Conservation (phyloP, 1,140 invertebrate species). For the Bombus haemorrhoidalis region DNA sequence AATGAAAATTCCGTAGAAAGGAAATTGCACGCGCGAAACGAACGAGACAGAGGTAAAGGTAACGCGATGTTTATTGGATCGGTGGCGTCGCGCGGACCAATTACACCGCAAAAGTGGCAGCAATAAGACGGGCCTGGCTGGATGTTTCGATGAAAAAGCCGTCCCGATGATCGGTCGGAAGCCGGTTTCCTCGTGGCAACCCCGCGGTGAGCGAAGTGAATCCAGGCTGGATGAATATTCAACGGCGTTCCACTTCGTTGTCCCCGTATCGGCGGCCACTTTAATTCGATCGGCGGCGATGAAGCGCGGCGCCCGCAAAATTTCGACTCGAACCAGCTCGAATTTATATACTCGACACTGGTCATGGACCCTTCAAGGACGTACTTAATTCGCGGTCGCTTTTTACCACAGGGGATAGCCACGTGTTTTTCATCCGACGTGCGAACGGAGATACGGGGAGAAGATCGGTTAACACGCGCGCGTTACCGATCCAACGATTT, state of each 20-base stretch:
- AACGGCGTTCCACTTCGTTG: constrained; percentile 18
- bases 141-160: no score
- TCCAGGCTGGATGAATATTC: constrained; percentile 23
- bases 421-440: background rate
- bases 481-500: background rate
- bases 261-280: background rate
- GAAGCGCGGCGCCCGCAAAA: background rate
- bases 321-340: background rate
- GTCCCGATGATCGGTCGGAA: no score
- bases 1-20: no score
- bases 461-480: no score
- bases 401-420: background rate
- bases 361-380: constrained; percentile 9
- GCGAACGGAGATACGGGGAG: no score
- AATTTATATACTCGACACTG: background rate
- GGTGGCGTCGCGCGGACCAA: no score
- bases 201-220: background rate
- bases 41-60: no score
- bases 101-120: no score
- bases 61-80: no score
- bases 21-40: no score
- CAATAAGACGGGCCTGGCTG: no score
- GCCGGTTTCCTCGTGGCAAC: no score
- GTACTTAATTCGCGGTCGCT: background rate
- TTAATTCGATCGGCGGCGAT: constrained; percentile 1